Evolutionary conservation across 1,140 invertebrate genomes (phyloP), one percentile per base, ranked within the genome.

Genomic region (Nylanderia fulva): DNA sequence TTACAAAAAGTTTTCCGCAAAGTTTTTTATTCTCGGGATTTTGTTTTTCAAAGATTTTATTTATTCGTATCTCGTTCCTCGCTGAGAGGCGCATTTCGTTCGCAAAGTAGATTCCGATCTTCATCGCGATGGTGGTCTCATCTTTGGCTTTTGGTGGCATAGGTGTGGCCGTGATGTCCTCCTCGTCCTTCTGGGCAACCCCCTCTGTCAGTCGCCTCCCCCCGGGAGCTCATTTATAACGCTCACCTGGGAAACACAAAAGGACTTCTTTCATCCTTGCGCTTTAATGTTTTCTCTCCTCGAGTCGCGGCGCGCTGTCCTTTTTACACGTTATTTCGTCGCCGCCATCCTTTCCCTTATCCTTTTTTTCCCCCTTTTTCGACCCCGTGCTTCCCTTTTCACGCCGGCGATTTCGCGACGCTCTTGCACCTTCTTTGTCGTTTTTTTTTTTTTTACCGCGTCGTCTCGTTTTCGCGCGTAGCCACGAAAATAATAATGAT

Each of bases 181-280:
- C 58, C 45, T 74, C 52, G 61, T 84, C 36, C 56, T 58, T 13
- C 58, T 60, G 8, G 24, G 36, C 56, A 85, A 82, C 68, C 86
- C 84, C 68, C 89, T 75, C 60, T 63, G 64, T 52, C 52, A 66
- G 61, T 45, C 61, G 80, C 87, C 83, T 60, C 85, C 68, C 86
- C 68, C 68, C 89, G 48, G 68, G 89, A 90, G 91, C 93, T 94
- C 93, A 94, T 94, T 94, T 94, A 94, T 94, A 94, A 94, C 91
- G 90, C 92, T 94, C 93, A 92, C 90, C 93, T 93, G 93, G 91
- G 91, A 93, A 92, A 93, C 93, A 93, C 93, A 94, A 94, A 94
- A 92, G 90, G 75, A 84, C 91, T 90, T 92, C 91, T 92, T 93
- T 93, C 89, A 90, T 91, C 83, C 89, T 89, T 58, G 90, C 85